A percentile compares a stretch with the other conserved stretches of the same genome.
Evolutionary conservation across 2,113 vertebrate species (phyloP).

Genomic region (Physeter macrocephalus): DNA sequence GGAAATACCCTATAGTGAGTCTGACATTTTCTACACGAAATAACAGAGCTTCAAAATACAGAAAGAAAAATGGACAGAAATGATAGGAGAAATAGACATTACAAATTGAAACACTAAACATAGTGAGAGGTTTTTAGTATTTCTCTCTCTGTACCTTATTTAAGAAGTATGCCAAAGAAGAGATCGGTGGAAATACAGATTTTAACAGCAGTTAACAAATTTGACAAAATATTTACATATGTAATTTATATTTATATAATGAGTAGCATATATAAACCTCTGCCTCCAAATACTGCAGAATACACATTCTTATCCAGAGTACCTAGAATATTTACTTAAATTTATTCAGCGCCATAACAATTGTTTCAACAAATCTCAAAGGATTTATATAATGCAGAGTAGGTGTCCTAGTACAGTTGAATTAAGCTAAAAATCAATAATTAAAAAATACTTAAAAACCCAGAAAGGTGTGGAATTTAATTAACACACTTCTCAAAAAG

Average conservation of each 20-base stretch:
- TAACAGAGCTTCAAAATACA: neutral
- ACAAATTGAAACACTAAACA: neutral
- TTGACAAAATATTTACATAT: neutral
- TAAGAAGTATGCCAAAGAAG: neutral
- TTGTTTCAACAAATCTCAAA: conserved; percentile 13
- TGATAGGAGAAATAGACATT: neutral
- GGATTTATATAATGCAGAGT: conserved; percentile 6
- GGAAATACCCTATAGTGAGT: neutral
- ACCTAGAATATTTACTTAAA: conserved; percentile 36
- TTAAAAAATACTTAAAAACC: conserved; percentile 53
- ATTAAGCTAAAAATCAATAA: conserved; percentile 56
- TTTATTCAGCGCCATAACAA: conserved; percentile 8
- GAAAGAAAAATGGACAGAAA: conserved; percentile 23
- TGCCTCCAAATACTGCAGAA: neutral
- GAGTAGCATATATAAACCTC: neutral
- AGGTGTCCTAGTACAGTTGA: neutral
- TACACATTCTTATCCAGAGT: neutral
- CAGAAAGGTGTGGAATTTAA: conserved; percentile 59
- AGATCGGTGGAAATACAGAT: neutral
- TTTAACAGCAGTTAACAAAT: neutral
- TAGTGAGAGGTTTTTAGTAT: neutral
- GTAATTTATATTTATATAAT: neutral
- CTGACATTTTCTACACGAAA: neutral
- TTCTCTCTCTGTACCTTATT: neutral
- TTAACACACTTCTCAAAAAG: conserved; percentile 36